These are phyloP conservation scores for Microcebus murinus DNA, from an alignment of 2,113 vertebrate genomes.

Conservation along the genomic window DNA sequence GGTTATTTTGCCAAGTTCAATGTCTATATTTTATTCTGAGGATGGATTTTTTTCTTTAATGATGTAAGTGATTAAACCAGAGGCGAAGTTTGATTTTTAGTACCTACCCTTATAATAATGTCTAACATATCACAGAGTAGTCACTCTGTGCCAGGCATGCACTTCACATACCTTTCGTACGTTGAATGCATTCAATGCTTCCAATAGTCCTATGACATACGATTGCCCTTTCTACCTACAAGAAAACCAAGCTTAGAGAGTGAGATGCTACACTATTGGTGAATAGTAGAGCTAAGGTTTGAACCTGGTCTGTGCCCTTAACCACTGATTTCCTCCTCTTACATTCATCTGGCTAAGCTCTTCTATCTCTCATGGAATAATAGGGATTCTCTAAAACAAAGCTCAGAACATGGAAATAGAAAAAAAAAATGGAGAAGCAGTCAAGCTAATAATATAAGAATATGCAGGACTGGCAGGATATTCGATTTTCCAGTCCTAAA, in stretches of 20 bases:
- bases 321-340: not conserved
- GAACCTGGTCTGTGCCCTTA: not conserved
- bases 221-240: not conserved
- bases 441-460: not conserved
- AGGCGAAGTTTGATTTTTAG: slow-evolving; percentile 21
- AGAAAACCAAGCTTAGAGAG: not conserved
- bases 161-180: not conserved
- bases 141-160: not conserved
- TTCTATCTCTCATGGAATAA: not conserved
- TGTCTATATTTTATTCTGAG: not conserved
- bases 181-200: not conserved
- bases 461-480: not conserved
- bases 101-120: not conserved
- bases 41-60: not conserved
- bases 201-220: not conserved
- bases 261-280: not conserved
- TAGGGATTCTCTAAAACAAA: not conserved
- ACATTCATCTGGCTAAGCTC: not conserved
- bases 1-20: not conserved
- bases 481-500: not conserved
- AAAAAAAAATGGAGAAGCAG: not conserved
- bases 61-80: not conserved
- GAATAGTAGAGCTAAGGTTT: not conserved
- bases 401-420: not conserved
- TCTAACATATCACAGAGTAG: not conserved